Conservation (phyloP, 2,797 vertebrate species). For the Pyrocephalus nanus region DNA sequence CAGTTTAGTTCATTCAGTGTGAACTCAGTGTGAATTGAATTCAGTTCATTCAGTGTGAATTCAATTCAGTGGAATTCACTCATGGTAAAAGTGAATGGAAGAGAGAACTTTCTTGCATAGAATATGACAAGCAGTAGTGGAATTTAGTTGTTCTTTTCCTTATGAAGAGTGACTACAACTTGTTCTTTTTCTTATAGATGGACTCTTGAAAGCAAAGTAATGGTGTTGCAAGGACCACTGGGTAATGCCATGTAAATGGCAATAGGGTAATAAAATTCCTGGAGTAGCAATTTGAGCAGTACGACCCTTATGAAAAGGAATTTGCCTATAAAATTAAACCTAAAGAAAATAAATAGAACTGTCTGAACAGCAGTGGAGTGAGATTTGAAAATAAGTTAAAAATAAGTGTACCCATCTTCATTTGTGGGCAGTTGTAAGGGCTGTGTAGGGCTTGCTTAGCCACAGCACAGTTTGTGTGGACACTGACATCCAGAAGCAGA, state of each 20-base stretch:
- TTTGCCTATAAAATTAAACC: background rate
- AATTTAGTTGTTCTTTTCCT: background rate
- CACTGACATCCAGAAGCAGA: background rate
- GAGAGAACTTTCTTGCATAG: background rate
- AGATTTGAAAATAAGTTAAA: background rate
- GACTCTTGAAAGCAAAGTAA: background rate
- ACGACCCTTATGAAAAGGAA: background rate
- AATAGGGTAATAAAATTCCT: background rate
- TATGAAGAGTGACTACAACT: background rate
- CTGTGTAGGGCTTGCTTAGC: background rate
- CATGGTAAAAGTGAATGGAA: background rate
- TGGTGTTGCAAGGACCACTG: background rate
- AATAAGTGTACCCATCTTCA: background rate
- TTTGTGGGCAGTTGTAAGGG: background rate
- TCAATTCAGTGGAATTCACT: background rate
- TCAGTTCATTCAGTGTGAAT: background rate
- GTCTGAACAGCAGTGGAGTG: background rate
- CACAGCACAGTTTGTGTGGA: background rate
- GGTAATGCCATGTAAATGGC: background rate
- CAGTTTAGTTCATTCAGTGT: background rate
- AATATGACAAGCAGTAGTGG: background rate
- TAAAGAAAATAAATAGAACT: slow-evolving; percentile 10
- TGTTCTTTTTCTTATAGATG: background rate
- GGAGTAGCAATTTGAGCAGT: background rate
- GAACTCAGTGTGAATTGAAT: background rate